Evolutionary conservation across 2,888 invertebrate species (phyloP).

Genomic region (Hetaerina titia): DNA sequence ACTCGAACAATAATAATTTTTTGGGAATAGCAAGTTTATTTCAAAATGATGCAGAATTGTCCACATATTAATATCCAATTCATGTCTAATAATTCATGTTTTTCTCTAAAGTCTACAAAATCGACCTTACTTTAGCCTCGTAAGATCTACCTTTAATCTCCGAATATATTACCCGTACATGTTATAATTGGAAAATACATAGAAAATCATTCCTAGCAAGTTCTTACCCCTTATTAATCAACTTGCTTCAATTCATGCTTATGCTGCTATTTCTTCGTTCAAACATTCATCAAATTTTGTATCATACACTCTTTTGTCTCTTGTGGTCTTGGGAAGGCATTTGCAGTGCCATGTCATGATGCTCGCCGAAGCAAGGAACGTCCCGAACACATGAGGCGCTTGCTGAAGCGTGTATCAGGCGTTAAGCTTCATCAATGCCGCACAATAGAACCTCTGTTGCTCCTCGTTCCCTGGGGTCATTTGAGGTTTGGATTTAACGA

Average conservation of each 20-base stretch:
- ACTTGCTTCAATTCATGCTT: neutral
- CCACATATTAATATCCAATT: too few relatives aligned
- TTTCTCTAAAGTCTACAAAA: too few relatives aligned
- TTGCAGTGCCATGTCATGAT: neutral
- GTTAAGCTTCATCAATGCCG: neutral
- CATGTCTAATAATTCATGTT: too few relatives aligned
- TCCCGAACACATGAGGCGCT: neutral
- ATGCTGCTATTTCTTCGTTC: neutral
- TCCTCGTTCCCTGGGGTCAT: neutral
- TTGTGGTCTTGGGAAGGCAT: neutral
- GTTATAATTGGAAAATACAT: too few relatives aligned
- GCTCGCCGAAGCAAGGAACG: neutral
- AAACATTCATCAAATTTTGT: neutral
- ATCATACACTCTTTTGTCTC: neutral
- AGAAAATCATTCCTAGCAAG: too few relatives aligned
- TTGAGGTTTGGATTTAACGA: neutral
- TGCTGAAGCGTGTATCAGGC: neutral
- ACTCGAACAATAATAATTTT: neutral
- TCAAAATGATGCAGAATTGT: too few relatives aligned
- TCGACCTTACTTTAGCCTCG: too few relatives aligned
- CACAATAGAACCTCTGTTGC: neutral
- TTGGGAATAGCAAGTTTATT: too few relatives aligned
- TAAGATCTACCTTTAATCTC: too few relatives aligned
- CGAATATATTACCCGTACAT: too few relatives aligned
- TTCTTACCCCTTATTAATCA: too few relatives aligned